Percentiles rank a stretch among this genome's conserved stretches.
These are phyloP conservation scores for Trichosurus vulpecula DNA, from an alignment of 2,797 vertebrate genomes.

Conservation along the genomic window DNA sequence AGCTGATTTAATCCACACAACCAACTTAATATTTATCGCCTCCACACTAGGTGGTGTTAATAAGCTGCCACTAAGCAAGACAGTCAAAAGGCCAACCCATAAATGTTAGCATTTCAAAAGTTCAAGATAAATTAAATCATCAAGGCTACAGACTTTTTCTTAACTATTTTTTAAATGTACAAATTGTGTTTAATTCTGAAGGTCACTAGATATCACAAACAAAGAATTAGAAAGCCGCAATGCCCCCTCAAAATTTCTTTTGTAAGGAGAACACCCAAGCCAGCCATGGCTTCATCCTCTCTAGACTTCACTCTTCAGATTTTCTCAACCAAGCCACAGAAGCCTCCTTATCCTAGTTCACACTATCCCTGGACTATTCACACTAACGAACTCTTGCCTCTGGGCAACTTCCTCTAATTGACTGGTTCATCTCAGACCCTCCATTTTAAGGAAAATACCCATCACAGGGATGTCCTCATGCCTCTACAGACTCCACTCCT, in stretches of 20 bases:
- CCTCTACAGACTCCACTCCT: background rate
- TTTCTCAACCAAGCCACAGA: background rate
- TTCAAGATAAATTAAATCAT: background rate
- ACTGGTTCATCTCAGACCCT: background rate
- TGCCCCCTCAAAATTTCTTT: background rate
- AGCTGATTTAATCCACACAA: constrained; percentile 33
- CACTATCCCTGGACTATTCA: background rate
- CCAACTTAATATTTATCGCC: background rate
- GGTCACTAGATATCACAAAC: background rate
- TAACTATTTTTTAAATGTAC: background rate
- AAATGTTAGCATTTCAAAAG: constrained; percentile 22
- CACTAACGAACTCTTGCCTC: background rate
- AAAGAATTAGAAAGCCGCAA: background rate
- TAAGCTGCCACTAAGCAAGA: constrained; percentile 47
- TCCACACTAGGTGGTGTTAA: constrained; percentile 6
- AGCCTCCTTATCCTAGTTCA: background rate
- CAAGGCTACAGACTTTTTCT: background rate
- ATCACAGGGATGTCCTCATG: background rate
- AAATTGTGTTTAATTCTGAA: background rate
- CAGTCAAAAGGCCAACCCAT: background rate
- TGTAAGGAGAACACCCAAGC: background rate
- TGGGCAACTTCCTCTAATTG: background rate
- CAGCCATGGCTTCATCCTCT: background rate
- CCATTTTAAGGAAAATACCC: background rate
- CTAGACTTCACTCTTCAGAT: background rate